phyloP scores from a whole-genome alignment of 2,797 vertebrate species.

The Lagodon rhomboides region DNA sequence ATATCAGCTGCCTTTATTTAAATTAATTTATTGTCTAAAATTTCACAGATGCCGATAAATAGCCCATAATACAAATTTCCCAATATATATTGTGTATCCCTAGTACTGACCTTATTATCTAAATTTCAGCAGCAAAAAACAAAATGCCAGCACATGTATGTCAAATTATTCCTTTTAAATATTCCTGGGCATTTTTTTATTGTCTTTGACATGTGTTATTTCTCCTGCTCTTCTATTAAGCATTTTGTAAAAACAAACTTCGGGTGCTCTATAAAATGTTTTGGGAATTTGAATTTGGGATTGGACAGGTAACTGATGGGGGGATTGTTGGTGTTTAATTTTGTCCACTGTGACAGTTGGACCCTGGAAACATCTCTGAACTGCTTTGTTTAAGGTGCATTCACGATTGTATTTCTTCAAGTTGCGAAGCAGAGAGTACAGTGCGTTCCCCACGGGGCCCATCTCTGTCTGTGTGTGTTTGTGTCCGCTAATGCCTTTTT shows the following conservation, averaged over 20 bases:
- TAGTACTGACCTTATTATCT: neutral
- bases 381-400: neutral
- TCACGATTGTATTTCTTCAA: neutral
- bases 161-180: neutral
- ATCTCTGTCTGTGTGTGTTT: slow-evolving; percentile 13
- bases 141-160: neutral
- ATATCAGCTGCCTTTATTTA: no score
- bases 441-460: slow-evolving; percentile 2
- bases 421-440: slow-evolving; percentile 4
- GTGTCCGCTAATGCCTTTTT: slow-evolving; percentile 13
- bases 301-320: neutral
- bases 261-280: neutral
- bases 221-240: neutral
- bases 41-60: no score
- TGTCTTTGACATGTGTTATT: neutral
- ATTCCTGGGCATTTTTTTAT: no score
- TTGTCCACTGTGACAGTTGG: neutral
- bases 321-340: neutral
- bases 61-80: no score
- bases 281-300: neutral
- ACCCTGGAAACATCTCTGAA: neutral
- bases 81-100: no score
- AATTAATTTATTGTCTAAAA: no score
- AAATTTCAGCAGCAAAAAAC: neutral
- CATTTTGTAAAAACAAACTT: neutral